These are phyloP conservation scores for Leptodirus hochenwartii DNA, from an alignment of 2,888 invertebrate genomes.

Conservation along the genomic window DNA sequence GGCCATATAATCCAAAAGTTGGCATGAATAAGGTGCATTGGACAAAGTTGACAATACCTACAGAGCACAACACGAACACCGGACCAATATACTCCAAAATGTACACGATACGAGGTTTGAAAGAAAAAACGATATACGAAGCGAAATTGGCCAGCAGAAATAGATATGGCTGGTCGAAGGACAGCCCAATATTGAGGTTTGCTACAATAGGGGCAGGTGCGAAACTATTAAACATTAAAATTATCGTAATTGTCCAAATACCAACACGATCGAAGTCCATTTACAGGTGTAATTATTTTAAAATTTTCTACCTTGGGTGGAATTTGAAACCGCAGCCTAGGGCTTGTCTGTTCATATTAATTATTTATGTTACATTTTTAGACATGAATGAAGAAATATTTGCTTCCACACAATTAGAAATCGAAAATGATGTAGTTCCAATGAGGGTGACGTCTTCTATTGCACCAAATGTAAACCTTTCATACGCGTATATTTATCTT, in stretches of 20 bases:
- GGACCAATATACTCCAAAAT: constrained; percentile 62
- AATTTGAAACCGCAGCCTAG: not conserved
- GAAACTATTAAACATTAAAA: constrained; percentile 3
- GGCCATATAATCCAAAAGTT: constrained; percentile 31
- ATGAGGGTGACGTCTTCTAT: constrained; percentile 11
- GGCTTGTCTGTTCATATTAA: constrained; percentile 7
- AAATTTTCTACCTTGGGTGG: too few species aligned
- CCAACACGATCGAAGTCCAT: constrained; percentile 9
- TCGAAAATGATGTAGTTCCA: constrained; percentile 12
- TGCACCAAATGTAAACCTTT: too few species aligned
- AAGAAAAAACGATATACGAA: constrained; percentile 58
- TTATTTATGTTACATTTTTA: constrained; percentile 10
- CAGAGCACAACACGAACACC: constrained; percentile 36
- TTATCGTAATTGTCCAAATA: constrained; percentile 1
- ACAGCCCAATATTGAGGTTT: constrained; percentile 55
- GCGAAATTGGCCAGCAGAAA: constrained; percentile 63
- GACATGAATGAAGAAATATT: constrained; percentile 22
- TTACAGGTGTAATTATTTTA: constrained; percentile 2
- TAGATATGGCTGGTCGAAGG: constrained; percentile 70
- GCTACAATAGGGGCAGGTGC: constrained; percentile 58
- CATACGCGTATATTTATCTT: too few species aligned
- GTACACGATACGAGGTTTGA: constrained; percentile 55
- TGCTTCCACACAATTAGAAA: constrained; percentile 21
- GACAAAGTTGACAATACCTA: constrained; percentile 52
- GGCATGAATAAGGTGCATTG: constrained; percentile 35